These are phyloP conservation scores for Gastrophysa polygoni DNA, from an alignment of 2,888 invertebrate species.

Conservation along the genomic window DNA sequence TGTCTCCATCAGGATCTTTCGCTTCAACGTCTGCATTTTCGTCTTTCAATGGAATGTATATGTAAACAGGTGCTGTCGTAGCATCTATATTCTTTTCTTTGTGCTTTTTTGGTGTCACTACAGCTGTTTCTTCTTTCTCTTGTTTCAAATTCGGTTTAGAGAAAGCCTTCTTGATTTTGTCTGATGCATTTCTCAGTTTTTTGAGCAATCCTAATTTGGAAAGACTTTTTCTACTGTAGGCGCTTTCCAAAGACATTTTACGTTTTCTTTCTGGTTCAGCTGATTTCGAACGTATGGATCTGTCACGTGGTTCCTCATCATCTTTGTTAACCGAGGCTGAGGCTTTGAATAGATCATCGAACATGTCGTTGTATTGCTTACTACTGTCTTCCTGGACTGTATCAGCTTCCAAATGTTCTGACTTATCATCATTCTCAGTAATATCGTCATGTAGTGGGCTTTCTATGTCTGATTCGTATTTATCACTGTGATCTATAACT, in stretches of 20 bases:
- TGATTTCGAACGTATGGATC: constrained; percentile 45
- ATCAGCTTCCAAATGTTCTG: constrained; percentile 5
- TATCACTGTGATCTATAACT: too few relatives aligned
- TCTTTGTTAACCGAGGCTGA: constrained; percentile 21
- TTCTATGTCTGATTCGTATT: too few relatives aligned
- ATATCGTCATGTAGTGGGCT: too few relatives aligned
- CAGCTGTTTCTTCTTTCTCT: constrained; percentile 28
- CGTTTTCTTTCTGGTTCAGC: constrained; percentile 50
- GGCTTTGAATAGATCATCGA: constrained; percentile 39
- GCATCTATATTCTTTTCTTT: constrained; percentile 30
- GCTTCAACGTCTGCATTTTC: constrained; percentile 49
- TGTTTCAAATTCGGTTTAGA: constrained; percentile 38
- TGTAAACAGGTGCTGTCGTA: constrained; percentile 49
- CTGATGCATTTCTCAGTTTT: constrained; percentile 50
- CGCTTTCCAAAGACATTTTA: constrained; percentile 49
- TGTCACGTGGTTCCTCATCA: constrained; percentile 13
- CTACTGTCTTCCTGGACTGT: not conserved
- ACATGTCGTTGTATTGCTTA: constrained; percentile 27
- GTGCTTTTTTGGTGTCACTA: constrained; percentile 28
- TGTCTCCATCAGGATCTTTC: constrained; percentile 16
- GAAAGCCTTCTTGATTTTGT: constrained; percentile 50
- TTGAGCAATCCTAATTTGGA: constrained; percentile 48
- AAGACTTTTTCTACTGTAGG: constrained; percentile 49
- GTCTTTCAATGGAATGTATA: constrained; percentile 57
- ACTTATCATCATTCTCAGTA: not conserved